A percentile compares a stretch with the other conserved stretches of the same genome.
Evolutionary conservation across 2,888 invertebrate species (phyloP).

Genomic region (Cerastoderma edule): DNA sequence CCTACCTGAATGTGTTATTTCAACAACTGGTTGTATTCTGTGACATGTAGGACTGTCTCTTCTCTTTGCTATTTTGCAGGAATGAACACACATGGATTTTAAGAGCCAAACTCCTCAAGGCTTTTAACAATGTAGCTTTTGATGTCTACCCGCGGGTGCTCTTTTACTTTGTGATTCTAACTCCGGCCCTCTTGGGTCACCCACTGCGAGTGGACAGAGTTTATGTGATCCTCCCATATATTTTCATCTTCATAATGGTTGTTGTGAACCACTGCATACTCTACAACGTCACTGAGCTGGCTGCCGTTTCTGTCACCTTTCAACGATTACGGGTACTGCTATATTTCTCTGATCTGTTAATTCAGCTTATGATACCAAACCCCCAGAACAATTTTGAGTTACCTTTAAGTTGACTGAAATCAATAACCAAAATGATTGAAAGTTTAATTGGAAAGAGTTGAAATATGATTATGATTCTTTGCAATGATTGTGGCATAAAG

Average conservation of each 20-base stretch:
- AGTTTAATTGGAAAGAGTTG: too few species aligned
- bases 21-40: too few species aligned
- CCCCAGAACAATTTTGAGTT: too few species aligned
- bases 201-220: conserved; percentile 45
- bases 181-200: conserved; percentile 39
- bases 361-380: too few species aligned
- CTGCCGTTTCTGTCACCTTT: conserved; percentile 14
- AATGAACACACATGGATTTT: conserved; percentile 33
- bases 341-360: not conserved
- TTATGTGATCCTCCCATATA: conserved; percentile 48
- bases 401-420: too few species aligned
- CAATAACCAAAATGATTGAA: too few species aligned
- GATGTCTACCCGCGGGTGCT: conserved; percentile 56
- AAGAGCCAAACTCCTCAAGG: conserved; percentile 14
- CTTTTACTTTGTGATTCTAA: conserved; percentile 48
- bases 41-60: too few species aligned
- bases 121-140: conserved; percentile 31
- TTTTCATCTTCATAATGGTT: conserved; percentile 24
- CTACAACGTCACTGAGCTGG: conserved; percentile 9
- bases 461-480: too few species aligned
- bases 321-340: conserved; percentile 13
- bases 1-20: too few species aligned
- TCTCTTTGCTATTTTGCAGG: conserved; percentile 27
- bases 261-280: conserved; percentile 24
- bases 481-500: too few species aligned